phyloP scores from a whole-genome alignment of 2,113 vertebrate genomes.

The Alligator mississippiensis region DNA sequence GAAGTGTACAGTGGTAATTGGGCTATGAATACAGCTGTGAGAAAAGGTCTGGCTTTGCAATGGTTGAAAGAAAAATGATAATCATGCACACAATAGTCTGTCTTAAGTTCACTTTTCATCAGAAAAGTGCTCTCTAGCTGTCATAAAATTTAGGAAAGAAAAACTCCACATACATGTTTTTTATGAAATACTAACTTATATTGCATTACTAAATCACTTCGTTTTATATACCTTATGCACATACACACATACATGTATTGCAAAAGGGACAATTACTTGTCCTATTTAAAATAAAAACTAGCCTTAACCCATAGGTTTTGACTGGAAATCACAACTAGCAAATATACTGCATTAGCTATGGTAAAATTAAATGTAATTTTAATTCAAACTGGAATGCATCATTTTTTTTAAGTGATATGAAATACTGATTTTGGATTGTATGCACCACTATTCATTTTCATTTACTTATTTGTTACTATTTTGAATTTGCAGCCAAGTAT shows the following conservation, averaged over 20 bases:
- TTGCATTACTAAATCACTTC: not conserved
- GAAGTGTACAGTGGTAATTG: not conserved
- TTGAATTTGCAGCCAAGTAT: constrained; percentile 7
- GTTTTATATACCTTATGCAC: not conserved
- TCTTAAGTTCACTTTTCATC: not conserved
- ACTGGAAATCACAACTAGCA: not conserved
- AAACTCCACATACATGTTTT: not conserved
- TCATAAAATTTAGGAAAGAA: not conserved
- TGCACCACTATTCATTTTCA: constrained; percentile 31
- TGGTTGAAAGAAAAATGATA: not conserved
- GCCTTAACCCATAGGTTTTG: not conserved
- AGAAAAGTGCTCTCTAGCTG: not conserved
- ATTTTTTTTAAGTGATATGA: not conserved
- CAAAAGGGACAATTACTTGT: not conserved
- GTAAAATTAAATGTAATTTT: not conserved
- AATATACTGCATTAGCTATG: not conserved
- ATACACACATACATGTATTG: not conserved
- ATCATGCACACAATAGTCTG: not conserved
- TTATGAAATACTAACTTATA: not conserved
- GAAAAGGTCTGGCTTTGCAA: not conserved
- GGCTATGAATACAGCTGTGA: not conserved
- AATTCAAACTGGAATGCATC: constrained; percentile 26
- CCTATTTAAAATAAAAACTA: not conserved
- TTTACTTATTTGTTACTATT: constrained; percentile 42
- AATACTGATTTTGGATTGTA: constrained; percentile 50